These are phyloP conservation scores for Formica exsecta DNA, from an alignment of 1,140 invertebrate genomes.

Conservation along the genomic window DNA sequence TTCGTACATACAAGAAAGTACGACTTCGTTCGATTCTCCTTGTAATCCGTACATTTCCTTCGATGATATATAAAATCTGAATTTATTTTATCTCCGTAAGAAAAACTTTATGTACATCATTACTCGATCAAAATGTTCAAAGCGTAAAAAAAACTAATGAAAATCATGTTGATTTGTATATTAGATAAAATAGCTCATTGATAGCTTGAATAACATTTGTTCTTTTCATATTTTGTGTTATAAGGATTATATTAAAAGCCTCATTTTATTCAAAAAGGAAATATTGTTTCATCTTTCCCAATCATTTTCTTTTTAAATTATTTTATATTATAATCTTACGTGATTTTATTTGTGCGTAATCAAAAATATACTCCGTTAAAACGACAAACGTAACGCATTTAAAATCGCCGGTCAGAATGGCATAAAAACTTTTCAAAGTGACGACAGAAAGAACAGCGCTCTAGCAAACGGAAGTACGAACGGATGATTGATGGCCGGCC, in stretches of 20 bases:
- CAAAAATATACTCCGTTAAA: neutral
- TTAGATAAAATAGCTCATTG: too few relatives aligned
- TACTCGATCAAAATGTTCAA: neutral
- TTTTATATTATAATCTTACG: neutral
- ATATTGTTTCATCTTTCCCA: neutral
- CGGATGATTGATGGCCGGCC: conserved; percentile 70
- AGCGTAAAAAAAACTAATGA: neutral
- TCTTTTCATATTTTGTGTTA: neutral
- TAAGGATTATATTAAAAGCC: neutral
- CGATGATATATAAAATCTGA: neutral
- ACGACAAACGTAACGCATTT: neutral
- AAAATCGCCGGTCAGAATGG: conserved; percentile 33
- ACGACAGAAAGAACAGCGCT: conserved; percentile 16
- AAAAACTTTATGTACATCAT: neutral
- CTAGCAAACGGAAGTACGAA: conserved; percentile 61
- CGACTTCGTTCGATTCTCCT: conserved; percentile 39
- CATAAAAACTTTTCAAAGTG: conserved; percentile 46
- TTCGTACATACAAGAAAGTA: conserved; percentile 67
- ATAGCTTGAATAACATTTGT: too few relatives aligned
- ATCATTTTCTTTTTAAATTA: neutral
- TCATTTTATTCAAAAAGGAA: neutral
- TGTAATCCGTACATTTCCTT: conserved; percentile 49
- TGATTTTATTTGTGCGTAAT: neutral
- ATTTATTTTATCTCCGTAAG: neutral
- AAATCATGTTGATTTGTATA: too few relatives aligned